Evolutionary conservation across 2,888 invertebrate genomes (phyloP).

Genomic region (Polydrusus pterygomalis): DNA sequence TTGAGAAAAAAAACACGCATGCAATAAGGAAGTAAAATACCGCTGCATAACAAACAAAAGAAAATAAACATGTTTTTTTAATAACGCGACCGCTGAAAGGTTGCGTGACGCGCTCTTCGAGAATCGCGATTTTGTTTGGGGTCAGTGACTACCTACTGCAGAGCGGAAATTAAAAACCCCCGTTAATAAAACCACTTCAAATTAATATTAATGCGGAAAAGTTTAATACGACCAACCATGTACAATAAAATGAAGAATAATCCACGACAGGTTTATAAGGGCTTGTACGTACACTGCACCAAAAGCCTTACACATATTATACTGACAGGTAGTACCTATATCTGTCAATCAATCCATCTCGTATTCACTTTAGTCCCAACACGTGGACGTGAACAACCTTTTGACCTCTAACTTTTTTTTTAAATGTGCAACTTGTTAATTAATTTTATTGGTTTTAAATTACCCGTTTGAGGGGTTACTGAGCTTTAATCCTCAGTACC

Average conservation of each 20-base stretch:
- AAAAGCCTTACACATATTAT: too few species aligned
- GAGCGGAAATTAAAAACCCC: slow-evolving; percentile 36
- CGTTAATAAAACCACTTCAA: slow-evolving; percentile 19
- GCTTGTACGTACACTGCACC: too few species aligned
- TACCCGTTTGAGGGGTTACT: too few species aligned
- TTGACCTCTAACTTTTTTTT: too few species aligned
- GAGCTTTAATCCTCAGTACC: too few species aligned
- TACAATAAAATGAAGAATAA: too few species aligned
- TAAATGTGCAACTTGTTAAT: too few species aligned
- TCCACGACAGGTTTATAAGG: background rate
- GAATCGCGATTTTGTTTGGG: slow-evolving; percentile 36
- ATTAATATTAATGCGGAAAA: slow-evolving; percentile 2
- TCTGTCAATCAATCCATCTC: too few species aligned
- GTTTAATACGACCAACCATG: background rate
- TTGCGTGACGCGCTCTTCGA: slow-evolving; percentile 39
- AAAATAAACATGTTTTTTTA: slow-evolving; percentile 37
- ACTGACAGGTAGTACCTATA: too few species aligned
- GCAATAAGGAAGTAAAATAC: slow-evolving; percentile 17
- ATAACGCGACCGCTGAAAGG: slow-evolving; percentile 35
- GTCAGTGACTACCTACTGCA: slow-evolving; percentile 46
- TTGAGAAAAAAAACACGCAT: slow-evolving; percentile 3
- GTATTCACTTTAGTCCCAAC: too few species aligned
- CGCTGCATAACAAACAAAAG: slow-evolving; percentile 40
- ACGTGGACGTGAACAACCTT: too few species aligned
- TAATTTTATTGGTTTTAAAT: too few species aligned